A percentile compares a stretch with the other conserved stretches of the same genome.
phyloP scores from a whole-genome alignment of 2,797 vertebrate species.

The Fistularia commersonii region DNA sequence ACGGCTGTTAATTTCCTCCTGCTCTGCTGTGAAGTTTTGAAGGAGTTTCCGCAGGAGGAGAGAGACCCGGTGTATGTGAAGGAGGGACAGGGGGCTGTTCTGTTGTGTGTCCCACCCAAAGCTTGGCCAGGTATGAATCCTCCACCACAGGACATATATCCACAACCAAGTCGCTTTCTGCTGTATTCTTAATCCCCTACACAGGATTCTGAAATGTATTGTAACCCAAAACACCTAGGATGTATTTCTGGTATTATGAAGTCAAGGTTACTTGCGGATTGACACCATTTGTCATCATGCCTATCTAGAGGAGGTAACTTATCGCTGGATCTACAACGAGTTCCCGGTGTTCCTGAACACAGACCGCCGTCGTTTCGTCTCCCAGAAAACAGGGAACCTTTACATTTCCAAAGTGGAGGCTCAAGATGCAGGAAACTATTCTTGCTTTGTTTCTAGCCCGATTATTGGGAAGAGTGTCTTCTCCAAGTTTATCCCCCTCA shows the following conservation, averaged over 20 bases:
- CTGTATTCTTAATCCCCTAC: too few relatives aligned
- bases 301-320: conserved; percentile 85
- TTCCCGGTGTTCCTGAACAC: conserved; percentile 92
- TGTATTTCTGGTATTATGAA: too few relatives aligned
- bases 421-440: conserved; percentile 94
- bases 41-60: conserved; percentile 91
- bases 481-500: conserved; percentile 92
- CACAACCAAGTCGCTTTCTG: too few relatives aligned
- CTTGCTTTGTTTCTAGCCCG: conserved; percentile 94
- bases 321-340: conserved; percentile 96
- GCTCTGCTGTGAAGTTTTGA: conserved; percentile 73
- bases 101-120: conserved; percentile 89
- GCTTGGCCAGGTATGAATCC: conserved; percentile 84
- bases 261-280: not conserved
- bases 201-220: too few relatives aligned
- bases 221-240: too few relatives aligned
- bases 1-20: not conserved
- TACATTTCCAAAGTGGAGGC: conserved; percentile 96
- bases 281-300: not conserved
- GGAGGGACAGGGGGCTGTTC: conserved; percentile 92
- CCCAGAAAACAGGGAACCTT: conserved; percentile 92
- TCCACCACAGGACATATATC: not conserved
- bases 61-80: conserved; percentile 85
- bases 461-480: conserved; percentile 93
- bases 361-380: conserved; percentile 90